Base-by-base conservation (phyloP, 1,140 invertebrate species). In the Pinna nobilis region DNA sequence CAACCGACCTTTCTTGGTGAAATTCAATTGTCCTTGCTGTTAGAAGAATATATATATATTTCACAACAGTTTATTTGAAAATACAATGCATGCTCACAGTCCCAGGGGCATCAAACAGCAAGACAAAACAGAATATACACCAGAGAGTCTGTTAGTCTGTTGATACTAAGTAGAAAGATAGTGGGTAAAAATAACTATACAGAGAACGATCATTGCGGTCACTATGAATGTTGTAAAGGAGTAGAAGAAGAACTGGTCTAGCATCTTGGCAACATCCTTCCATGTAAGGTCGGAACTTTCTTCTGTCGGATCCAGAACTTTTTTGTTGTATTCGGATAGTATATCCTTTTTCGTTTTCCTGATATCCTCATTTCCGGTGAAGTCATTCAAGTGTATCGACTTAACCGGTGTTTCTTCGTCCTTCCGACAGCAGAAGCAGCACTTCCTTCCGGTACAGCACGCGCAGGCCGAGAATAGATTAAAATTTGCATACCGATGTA, bases 211-310 rank as follows among this genome's bases (percentile, higher is more conserved):
- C n/a, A n/a, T n/a, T n/a, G n/a, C n/a, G n/a, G n/a, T n/a, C n/a
- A n/a, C n/a, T n/a, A n/a, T n/a, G n/a, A n/a, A n/a, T n/a, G n/a
- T n/a, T n/a, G n/a, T n/a, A n/a, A n/a, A n/a, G n/a, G n/a, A n/a
- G n/a, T 39, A 6, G 32, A 69, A 69, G 35, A 69, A 69, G 15
- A 69, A 59, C n/a, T 69, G 30, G 47, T 69, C 66, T 41, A 69
- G 39, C 28, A 69, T 44, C 18, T 20, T 53, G 25, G 66, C 37
- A 11, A 69, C 35, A 18, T 25, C 33, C 28, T 59, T 39, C 66
- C 66, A 69, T 25, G 51, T 59, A 13, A 69, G 15, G 5, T 69
- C 66, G 0, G 25, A 30, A 6, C 44, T 23, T 20, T 33, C n/a
- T 25, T 28, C 28, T 15, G 18, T 41, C 0, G 39, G 37, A 30